phyloP scores from a whole-genome alignment of 2,888 invertebrate genomes.

The Spisula subtruncata region DNA sequence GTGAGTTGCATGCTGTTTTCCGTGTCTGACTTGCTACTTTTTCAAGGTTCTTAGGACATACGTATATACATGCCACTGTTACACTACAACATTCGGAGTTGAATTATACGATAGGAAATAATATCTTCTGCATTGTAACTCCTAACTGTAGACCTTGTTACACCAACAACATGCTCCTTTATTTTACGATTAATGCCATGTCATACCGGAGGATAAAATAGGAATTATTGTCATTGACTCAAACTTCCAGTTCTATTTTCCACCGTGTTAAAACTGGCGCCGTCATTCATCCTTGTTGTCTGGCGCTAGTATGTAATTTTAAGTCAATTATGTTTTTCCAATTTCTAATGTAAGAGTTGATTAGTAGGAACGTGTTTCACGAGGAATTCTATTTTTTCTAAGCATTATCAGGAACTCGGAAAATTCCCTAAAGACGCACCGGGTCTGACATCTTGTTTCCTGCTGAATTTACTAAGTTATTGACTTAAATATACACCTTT shows the following conservation, averaged over 20 bases:
- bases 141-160: too few species aligned
- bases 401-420: slow-evolving; percentile 12
- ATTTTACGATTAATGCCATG: neutral
- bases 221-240: slow-evolving; percentile 5
- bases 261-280: neutral
- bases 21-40: too few species aligned
- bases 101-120: too few species aligned
- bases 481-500: too few species aligned
- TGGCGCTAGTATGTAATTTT: neutral
- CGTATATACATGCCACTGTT: too few species aligned
- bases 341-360: slow-evolving; percentile 15
- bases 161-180: too few species aligned
- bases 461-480: slow-evolving; percentile 16
- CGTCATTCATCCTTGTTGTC: neutral
- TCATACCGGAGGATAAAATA: neutral
- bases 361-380: neutral
- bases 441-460: too few species aligned
- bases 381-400: neutral
- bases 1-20: too few species aligned
- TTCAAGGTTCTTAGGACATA: too few species aligned
- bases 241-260: neutral
- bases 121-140: too few species aligned
- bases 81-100: too few species aligned
- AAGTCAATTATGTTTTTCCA: neutral
- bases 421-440: too few species aligned